Evolutionary conservation across 2,888 invertebrate species (phyloP), one percentile per base, ranked within the genome.

Genomic region (Leptopterna dolabrata): DNA sequence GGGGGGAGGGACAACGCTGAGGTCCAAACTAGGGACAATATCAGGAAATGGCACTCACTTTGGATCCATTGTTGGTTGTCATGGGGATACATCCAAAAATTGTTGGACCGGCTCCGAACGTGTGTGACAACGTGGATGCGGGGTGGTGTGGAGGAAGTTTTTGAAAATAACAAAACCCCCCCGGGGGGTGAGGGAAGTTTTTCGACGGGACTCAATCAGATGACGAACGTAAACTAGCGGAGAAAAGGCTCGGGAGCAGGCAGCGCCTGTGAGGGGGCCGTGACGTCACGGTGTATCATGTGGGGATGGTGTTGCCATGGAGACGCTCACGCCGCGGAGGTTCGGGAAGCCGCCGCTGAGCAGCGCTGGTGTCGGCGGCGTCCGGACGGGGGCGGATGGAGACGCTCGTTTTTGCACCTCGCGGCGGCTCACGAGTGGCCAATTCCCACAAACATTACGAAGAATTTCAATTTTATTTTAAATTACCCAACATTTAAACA

Each of bases 181-280:
- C 36, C 29, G 73, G 11, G 36, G 73, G 11, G 27, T 11, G 30
- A 71, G 71, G 19, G 19, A 73, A 73, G 36, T 30, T 73, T 30
- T 36, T 27, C 51, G 51, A 51, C 55, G 83, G 71, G 14, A 83
- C 83, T 30, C 83, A 63, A 83, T 83, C 83, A 83, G 83, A 83
- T 83, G 83, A 83, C 83, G 83, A 70, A 83, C 83, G 83, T 83
- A 83, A 83, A 83, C 83, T 83, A 83, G 36, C 63, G 41, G 81
- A n/a, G 27, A 30, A 51, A 51, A 51, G 51, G 29, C 6, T 16
- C 51, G 36, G 29, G 19, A 3, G 13, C 41, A 30, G 81, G n/a
- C 51, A 27, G 81, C 45, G 24, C 45, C 45, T 24, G 16, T 29
- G 81, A 14, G 81, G 30, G 81, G 55, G 27, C 71, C 24, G 13